These are phyloP conservation scores for Stramonita haemastoma DNA, from an alignment of 2,888 invertebrate species.

Conservation along the genomic window DNA sequence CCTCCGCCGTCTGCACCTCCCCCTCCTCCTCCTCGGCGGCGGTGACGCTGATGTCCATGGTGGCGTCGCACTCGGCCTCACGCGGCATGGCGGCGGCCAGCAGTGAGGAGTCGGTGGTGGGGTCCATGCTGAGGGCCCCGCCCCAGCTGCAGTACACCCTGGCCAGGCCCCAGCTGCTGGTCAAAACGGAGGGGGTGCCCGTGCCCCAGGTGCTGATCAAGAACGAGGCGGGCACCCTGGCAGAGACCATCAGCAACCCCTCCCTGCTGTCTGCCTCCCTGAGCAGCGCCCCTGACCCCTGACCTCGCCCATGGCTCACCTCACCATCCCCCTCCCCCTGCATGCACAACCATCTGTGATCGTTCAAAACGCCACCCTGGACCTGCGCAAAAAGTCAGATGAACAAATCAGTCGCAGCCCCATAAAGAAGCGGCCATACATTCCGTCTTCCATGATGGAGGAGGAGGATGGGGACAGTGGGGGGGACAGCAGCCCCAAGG, in stretches of 20 bases:
- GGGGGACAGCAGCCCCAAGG: background rate
- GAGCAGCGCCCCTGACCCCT: background rate
- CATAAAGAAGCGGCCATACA: constrained; percentile 74
- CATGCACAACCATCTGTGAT: constrained; percentile 63
- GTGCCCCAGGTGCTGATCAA: constrained; percentile 35
- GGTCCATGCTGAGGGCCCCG: constrained; percentile 44
- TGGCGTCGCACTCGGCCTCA: constrained; percentile 4
- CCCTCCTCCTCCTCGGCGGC: constrained; percentile 40
- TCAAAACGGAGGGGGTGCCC: constrained; percentile 28
- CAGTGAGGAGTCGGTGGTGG: constrained; percentile 41
- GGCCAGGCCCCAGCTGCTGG: constrained; percentile 34
- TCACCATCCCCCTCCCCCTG: constrained; percentile 32
- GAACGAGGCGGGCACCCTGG: background rate
- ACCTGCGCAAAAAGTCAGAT: constrained; percentile 67
- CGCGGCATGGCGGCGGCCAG: background rate
- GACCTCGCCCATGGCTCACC: constrained; percentile 22
- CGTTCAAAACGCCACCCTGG: constrained; percentile 67
- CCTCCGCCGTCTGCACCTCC: constrained; percentile 35
- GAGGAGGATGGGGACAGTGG: constrained; percentile 41
- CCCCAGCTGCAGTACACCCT: constrained; percentile 43
- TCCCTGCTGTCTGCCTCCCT: constrained; percentile 8
- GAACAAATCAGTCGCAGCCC: constrained; percentile 72
- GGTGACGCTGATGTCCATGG: constrained; percentile 39
- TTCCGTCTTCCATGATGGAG: constrained; percentile 50
- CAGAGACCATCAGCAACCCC: background rate